Evolutionary conservation across 2,888 invertebrate species (phyloP), one percentile per base, ranked within the genome.

Genomic region (Ethmia dodecea): DNA sequence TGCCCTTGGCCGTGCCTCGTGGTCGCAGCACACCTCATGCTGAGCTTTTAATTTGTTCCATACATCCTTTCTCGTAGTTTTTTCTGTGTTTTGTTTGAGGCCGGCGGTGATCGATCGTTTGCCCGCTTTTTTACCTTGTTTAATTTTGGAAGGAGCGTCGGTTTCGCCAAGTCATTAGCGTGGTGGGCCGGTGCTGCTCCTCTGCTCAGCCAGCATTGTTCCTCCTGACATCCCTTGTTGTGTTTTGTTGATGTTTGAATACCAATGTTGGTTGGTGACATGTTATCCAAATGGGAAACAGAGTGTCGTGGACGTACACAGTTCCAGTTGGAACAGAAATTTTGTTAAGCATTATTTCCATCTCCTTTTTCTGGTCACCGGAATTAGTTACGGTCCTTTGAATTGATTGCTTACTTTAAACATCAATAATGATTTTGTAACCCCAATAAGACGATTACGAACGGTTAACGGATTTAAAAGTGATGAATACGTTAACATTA

Each of bases 1-100:
- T 77, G 77, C 77, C 79, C 66, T 78, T 55, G 68, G 71, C 66
- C 60, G 58, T 49, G 60, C n/a, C n/a, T 15, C 15, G 15, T n/a
- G 15, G 15, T 11, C 30, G 26, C 64, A 55, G 61, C 55, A 63
- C 66, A 73, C 73, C 76, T 76, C 84, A 84, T 69, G 84, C 84
- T 83, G 84, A 62, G 83, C 81, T 70, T 84, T 83, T 83, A 84
- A 84, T 84, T 84, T 83, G 83, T 80, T 83, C 78, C 79, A 71
- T 74, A 69, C 79, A 79, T 81, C 83, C 72, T 78, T 75, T 74
- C 78, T 64, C 65, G 72, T 73, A 66, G 63, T 69, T 73, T 74
- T 72, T 79, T 79, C 73, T 80, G 66, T 67, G 74, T 83, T 83
- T 79, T 79, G 76, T 83, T 77, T 77, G 78, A 63, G 62, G 55